Evolutionary conservation across 2,797 vertebrate species (phyloP), one percentile per base, ranked within the genome.

Genomic region (Pseudochromis fuscus): DNA sequence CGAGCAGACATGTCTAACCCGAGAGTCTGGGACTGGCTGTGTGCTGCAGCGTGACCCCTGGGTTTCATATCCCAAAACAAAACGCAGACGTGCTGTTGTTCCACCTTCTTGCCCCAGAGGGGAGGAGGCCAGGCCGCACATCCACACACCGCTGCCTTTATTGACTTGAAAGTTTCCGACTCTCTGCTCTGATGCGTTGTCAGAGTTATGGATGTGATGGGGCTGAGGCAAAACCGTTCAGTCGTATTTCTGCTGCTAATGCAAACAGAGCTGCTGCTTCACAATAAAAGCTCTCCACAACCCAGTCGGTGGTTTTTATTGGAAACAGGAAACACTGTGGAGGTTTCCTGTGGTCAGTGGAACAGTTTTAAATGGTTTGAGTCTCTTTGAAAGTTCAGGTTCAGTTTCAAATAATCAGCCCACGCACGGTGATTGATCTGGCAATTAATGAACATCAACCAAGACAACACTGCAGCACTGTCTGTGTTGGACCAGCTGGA

Each of bases 41-140:
- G 49, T 21, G 63, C 45, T 52, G 58, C 56, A 59, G 51, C 59
- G 55, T 33, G 67, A 77, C 77, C 74, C n/a, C 44, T 70, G 12
- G 37, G 77, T 60, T 80, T 75, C 40, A 70, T 81, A 82, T 81
- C 72, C 73, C 61, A 59, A 82, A 87, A 89, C 73, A 85, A 79
- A 76, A n/a, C n/a, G 66, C 44, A 68, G 72, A 64, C 68, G 31
- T 4, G n/a, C 63, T 59, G 59, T 48, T 71, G 67, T 70, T 77
- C 27, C 74, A 77, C 68, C 67, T 35, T 27, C 40, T 27, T 65
- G 51, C 15, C 70, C 51, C 18, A 3, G 33, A 69, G 30, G 33
- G 60, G 38, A 55, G 25, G n/a, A 35, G 62, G 57, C 1, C 8
- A 10, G 25, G 7, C 57, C 37, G 21, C n/a, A 23, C 13, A 55